Evolutionary conservation across 2,113 vertebrate genomes (phyloP).

Genomic region (Turdus rufiventris): DNA sequence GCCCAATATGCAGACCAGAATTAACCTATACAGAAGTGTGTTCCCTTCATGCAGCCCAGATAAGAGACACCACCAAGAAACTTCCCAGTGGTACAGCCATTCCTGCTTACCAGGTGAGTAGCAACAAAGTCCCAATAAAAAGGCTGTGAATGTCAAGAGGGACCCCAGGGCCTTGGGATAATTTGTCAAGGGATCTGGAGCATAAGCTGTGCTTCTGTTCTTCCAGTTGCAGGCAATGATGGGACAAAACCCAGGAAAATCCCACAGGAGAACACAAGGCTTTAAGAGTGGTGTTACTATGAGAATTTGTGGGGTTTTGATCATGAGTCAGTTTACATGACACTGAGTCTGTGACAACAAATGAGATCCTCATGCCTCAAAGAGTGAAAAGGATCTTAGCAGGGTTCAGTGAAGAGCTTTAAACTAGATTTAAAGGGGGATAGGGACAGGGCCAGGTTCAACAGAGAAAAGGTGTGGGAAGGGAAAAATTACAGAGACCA

Average conservation of each 20-base stretch:
- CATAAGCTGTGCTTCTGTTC: neutral
- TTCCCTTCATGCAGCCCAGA: neutral
- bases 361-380: neutral
- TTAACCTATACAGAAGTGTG: neutral
- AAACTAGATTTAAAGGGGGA: neutral
- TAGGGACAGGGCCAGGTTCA: fast-evolving
- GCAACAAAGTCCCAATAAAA: neutral
- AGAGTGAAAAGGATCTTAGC: neutral
- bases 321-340: neutral
- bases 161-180: neutral
- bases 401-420: neutral
- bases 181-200: neutral
- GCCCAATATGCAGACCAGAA: neutral
- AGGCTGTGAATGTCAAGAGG: neutral
- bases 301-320: neutral
- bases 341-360: neutral
- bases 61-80: neutral
- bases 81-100: neutral
- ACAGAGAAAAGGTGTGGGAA: neutral
- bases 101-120: neutral
- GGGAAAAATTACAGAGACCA: neutral
- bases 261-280: neutral
- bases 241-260: neutral
- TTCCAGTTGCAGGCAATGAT: neutral
- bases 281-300: neutral